Evolutionary conservation across 2,888 invertebrate species (phyloP).

Genomic region (Digitonthophagus gazella): DNA sequence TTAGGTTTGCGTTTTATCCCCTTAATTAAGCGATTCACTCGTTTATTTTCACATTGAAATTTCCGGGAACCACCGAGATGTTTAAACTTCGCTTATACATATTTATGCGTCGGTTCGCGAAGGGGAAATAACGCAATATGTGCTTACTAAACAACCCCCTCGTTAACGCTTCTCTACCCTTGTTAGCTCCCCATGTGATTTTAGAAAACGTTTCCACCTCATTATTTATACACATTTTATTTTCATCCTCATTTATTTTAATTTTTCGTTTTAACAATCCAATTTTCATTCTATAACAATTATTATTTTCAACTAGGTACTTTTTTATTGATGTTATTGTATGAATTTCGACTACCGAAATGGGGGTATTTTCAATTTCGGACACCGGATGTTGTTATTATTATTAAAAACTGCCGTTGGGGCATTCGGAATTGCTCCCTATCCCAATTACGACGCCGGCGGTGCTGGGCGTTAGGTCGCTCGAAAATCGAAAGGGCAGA

Average conservation of each 20-base stretch:
- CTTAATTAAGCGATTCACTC: background rate
- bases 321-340: too few species aligned
- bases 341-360: too few species aligned
- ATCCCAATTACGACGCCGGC: background rate
- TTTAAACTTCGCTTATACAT: background rate
- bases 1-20: background rate
- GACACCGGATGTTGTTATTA: background rate
- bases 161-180: too few species aligned
- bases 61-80: background rate
- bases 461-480: background rate
- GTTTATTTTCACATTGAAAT: background rate
- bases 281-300: too few species aligned
- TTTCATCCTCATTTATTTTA: too few species aligned
- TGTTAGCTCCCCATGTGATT: background rate
- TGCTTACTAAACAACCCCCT: too few species aligned
- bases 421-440: background rate
- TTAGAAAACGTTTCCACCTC: too few species aligned
- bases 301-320: too few species aligned
- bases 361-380: background rate
- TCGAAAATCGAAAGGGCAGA: background rate
- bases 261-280: too few species aligned
- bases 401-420: background rate
- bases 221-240: too few species aligned
- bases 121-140: background rate
- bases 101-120: background rate